These are phyloP conservation scores for Nerophis lumbriciformis DNA, from an alignment of 2,113 vertebrate species.

Conservation along the genomic window DNA sequence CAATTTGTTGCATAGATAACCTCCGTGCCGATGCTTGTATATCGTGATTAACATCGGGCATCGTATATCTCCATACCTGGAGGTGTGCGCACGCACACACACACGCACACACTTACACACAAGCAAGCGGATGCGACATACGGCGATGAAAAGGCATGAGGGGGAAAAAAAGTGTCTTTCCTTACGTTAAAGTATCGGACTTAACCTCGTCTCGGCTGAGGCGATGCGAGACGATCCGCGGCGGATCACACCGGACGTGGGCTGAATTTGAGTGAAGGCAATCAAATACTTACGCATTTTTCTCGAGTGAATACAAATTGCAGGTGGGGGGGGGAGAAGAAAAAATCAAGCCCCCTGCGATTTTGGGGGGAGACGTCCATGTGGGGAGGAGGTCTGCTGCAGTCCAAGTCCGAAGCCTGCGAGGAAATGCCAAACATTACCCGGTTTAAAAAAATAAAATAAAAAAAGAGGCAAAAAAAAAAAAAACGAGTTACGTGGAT, in stretches of 20 bases:
- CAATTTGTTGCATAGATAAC: conserved; percentile 56
- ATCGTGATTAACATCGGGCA: conserved; percentile 25
- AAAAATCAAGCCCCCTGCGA: conserved; percentile 54
- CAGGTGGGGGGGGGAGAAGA: conserved; percentile 21
- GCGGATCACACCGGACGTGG: conserved; percentile 7
- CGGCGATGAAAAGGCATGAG: background rate
- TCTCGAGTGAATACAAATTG: conserved; percentile 53
- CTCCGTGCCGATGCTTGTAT: conserved; percentile 12
- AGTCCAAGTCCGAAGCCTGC: conserved; percentile 55
- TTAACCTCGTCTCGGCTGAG: conserved; percentile 7
- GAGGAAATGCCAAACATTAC: conserved; percentile 49
- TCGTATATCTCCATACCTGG: background rate
- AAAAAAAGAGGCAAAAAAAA: conserved; percentile 5
- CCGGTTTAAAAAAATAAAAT: conserved; percentile 2
- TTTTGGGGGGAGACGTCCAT: conserved; percentile 53
- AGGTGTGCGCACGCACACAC: conserved; percentile 7
- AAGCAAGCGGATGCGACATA: conserved; percentile 44
- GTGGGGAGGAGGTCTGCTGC: conserved; percentile 49
- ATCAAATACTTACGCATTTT: conserved; percentile 62
- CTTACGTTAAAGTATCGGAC: conserved; percentile 17
- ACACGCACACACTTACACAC: conserved; percentile 15
- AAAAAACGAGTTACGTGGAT: conserved; percentile 50
- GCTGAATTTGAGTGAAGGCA: conserved; percentile 11
- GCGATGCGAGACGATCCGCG: conserved; percentile 2
- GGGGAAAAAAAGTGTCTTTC: conserved; percentile 25